Base-by-base conservation (phyloP, 1,140 invertebrate species). In the Babylonia areolata region DNA sequence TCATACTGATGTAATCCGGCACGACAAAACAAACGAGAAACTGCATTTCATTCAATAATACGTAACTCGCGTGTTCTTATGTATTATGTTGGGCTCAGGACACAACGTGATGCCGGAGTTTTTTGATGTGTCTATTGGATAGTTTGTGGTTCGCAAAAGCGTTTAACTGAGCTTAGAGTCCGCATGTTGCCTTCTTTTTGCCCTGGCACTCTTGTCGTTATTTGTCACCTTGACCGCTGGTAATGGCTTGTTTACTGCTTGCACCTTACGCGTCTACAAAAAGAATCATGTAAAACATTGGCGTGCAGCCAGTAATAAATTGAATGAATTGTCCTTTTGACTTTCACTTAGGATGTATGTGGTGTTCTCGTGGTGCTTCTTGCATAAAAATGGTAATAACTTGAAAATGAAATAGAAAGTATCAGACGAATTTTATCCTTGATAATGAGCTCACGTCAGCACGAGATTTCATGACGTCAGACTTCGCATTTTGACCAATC, bases 401-500 rank as follows among this genome's bases (percentile, higher is more conserved):
- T 28, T 2, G 11, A 23, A 6, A 40, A 2, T 73, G 6, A 73
- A 73, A 73, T 31, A 12, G 9, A 35, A 33, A 73, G 71, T 35
- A 73, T 15, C 78, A 80, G 46, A 80, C 78, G 78, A 80, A 77
- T 77, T 54, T 85, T 87, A 42, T 80, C 58, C 35, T n/a, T 37
- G 78, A 69, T 85, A 87, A 85, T 87, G 77, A 81, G 83, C 69
- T 80, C 82, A 83, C 86, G 86, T 87, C 86, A 87, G 75, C 86
- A 81, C 58, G 77, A 54, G 69, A 64, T 71, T 83, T 42, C 75
- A 89, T 90, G 90, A 90, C 90, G 90, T 90, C 90, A 90, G 86
- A 82, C 71, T 54, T 31, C 40, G 64, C 31, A 64, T 77, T 82
- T 81, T 75, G 54, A 82, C 88, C 90, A 90, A 90, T 90, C 82